A percentile compares a stretch with the other conserved stretches of the same genome.
Evolutionary conservation across 2,797 vertebrate genomes (phyloP).

Genomic region (Takifugu ocellatus): DNA sequence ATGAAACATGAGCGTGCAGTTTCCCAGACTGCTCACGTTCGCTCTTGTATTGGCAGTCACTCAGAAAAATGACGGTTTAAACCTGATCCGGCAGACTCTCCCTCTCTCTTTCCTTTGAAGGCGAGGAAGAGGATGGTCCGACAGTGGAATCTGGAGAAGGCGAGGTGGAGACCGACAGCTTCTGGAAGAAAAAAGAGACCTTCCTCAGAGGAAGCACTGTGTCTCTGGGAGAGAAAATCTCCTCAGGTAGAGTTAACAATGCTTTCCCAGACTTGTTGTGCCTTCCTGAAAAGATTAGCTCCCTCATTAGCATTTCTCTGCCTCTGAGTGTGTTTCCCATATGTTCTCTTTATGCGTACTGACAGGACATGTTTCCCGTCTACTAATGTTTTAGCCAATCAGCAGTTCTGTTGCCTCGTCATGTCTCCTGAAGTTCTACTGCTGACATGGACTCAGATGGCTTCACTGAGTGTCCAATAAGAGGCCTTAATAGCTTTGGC

Average conservation of each 20-base stretch:
- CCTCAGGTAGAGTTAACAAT: slow-evolving; percentile 73
- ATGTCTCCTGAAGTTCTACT: slow-evolving; percentile 44
- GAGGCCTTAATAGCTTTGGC: slow-evolving; percentile 58
- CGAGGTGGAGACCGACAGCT: slow-evolving; percentile 64
- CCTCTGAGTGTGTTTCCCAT: slow-evolving; percentile 6
- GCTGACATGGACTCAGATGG: slow-evolving; percentile 72
- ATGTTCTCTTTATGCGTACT: slow-evolving; percentile 31
- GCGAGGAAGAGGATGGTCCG: slow-evolving; percentile 57
- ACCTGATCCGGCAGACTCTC: neutral
- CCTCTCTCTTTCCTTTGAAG: slow-evolving; percentile 15
- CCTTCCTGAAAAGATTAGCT: slow-evolving; percentile 5
- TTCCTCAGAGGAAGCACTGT: slow-evolving; percentile 66
- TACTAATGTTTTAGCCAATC: slow-evolving; percentile 55
- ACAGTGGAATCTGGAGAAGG: slow-evolving; percentile 63
- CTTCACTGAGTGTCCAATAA: slow-evolving; percentile 58
- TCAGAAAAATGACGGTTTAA: slow-evolving; percentile 3
- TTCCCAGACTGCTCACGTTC: neutral
- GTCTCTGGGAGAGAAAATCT: slow-evolving; percentile 78
- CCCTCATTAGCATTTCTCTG: slow-evolving; percentile 9
- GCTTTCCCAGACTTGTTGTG: neutral
- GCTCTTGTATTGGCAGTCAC: neutral
- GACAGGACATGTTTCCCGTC: slow-evolving; percentile 35
- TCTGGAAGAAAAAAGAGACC: slow-evolving; percentile 79
- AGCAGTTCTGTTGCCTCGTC: slow-evolving; percentile 56
- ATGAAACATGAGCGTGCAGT: neutral